Conservation (phyloP, 2,797 vertebrate species). For the Argyrosomus regius region DNA sequence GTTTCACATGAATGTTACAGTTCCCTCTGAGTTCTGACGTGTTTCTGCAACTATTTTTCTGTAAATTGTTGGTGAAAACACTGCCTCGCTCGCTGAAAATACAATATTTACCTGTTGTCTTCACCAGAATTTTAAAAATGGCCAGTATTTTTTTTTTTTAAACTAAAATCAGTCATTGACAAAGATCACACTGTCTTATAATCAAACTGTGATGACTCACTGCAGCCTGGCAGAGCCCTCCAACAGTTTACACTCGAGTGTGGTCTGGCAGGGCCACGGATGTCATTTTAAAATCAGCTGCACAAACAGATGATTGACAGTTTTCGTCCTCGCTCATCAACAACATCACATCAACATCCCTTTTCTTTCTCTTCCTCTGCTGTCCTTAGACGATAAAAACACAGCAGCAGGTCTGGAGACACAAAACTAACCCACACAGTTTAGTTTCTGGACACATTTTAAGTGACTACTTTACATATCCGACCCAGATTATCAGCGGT, state of each 20-base stretch:
- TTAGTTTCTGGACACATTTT: not conserved
- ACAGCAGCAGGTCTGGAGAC: not conserved
- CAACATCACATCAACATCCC: not conserved
- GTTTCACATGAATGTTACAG: not conserved
- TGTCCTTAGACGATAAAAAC: not conserved
- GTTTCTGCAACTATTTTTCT: not conserved
- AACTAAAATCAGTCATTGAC: not conserved
- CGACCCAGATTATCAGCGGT: not conserved
- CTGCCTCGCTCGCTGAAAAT: conserved; percentile 22
- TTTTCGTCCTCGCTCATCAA: conserved; percentile 11
- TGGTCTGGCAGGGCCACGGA: not conserved
- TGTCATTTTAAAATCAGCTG: not conserved
- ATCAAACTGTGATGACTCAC: not conserved
- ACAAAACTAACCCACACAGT: not conserved
- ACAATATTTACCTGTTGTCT: not conserved
- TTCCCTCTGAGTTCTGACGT: not conserved
- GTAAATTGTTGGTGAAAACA: not conserved
- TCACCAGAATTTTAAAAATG: not conserved
- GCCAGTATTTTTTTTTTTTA: conserved; percentile 21
- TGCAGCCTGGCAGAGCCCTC: conserved; percentile 3
- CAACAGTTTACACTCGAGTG: not conserved
- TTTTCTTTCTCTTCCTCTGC: not conserved
- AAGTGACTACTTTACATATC: not conserved
- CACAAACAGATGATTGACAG: conserved; percentile 10
- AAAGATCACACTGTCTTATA: not conserved